Percentiles rank a stretch among this genome's conserved stretches.
These are phyloP conservation scores for Hypselothyrea guttata DNA, from an alignment of 2,888 invertebrate species.

Conservation along the genomic window DNA sequence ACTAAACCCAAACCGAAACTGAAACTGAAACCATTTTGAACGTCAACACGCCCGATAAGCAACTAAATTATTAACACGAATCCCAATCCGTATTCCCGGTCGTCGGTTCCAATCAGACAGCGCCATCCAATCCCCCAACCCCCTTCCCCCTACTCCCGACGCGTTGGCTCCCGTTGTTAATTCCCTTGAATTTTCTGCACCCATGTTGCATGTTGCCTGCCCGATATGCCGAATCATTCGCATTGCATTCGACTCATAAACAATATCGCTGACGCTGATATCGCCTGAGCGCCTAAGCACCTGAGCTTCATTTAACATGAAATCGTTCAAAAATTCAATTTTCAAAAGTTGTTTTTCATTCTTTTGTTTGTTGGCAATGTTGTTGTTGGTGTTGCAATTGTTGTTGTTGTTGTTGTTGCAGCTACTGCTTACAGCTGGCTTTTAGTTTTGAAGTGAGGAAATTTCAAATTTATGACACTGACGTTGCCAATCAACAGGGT, in stretches of 20 bases:
- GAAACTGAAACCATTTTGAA: slow-evolving; percentile 69
- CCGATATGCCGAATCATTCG: slow-evolving; percentile 6
- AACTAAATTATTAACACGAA: slow-evolving; percentile 80
- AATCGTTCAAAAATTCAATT: slow-evolving; percentile 66
- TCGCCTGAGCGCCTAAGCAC: slow-evolving; percentile 25
- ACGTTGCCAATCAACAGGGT: slow-evolving; percentile 58
- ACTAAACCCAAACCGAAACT: slow-evolving; percentile 24
- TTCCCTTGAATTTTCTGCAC: slow-evolving; percentile 62
- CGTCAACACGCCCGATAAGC: slow-evolving; percentile 78
- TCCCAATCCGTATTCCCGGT: slow-evolving; percentile 15
- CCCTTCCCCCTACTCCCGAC: slow-evolving; percentile 39
- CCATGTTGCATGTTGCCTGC: slow-evolving; percentile 32
- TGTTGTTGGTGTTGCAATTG: slow-evolving; percentile 9
- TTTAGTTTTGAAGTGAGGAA: slow-evolving; percentile 41
- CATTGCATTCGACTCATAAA: slow-evolving; percentile 64
- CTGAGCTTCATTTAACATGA: slow-evolving; percentile 54
- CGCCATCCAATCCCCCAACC: slow-evolving; percentile 8
- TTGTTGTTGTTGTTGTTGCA: slow-evolving; percentile 4
- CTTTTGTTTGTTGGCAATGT: slow-evolving; percentile 6
- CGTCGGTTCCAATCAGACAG: slow-evolving; percentile 1
- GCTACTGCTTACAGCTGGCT: slow-evolving; percentile 11
- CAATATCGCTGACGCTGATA: slow-evolving; percentile 66
- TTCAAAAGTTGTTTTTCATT: slow-evolving; percentile 43
- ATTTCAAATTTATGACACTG: slow-evolving; percentile 65
- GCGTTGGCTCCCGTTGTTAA: slow-evolving; percentile 62